A percentile compares a stretch with the other conserved stretches of the same genome.
Evolutionary conservation across 2,113 vertebrate genomes (phyloP).

Genomic region (Colossoma macropomum): DNA sequence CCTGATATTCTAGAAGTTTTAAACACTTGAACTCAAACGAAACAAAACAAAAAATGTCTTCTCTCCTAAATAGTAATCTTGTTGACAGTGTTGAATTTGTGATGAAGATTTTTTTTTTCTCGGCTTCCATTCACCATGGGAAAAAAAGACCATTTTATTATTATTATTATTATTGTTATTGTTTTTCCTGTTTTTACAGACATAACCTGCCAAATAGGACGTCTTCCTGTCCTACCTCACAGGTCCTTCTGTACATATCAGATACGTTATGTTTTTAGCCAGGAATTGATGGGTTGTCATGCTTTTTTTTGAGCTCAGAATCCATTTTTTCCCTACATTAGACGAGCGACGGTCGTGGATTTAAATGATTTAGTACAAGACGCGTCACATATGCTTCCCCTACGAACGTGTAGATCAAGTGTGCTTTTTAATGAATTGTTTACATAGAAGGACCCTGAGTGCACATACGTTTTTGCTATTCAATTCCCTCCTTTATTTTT

Average conservation of each 20-base stretch:
- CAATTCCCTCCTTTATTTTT: constrained; percentile 50
- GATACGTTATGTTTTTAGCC: constrained; percentile 58
- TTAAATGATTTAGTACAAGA: constrained; percentile 43
- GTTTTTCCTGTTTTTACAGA: constrained; percentile 54
- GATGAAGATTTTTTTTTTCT: constrained; percentile 72
- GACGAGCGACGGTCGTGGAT: constrained; percentile 44
- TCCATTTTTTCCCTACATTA: constrained; percentile 34
- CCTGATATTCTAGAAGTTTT: constrained; percentile 51
- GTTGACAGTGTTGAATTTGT: constrained; percentile 76
- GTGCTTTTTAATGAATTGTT: constrained; percentile 52
- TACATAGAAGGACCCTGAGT: constrained; percentile 58
- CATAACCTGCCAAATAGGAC: constrained; percentile 77
- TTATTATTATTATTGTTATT: constrained; percentile 24
- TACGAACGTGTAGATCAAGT: constrained; percentile 46
- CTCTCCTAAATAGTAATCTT: constrained; percentile 67
- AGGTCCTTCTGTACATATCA: constrained; percentile 76
- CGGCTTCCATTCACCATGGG: constrained; percentile 69
- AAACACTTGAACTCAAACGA: constrained; percentile 55
- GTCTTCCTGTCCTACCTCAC: constrained; percentile 60
- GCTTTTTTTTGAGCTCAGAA: constrained; percentile 18
- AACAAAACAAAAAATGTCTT: constrained; percentile 31
- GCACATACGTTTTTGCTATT: constrained; percentile 49
- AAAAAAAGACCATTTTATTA: constrained; percentile 23
- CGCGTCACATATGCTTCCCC: constrained; percentile 50
- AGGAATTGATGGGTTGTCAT: constrained; percentile 52